Evolutionary conservation across 2,888 invertebrate genomes (phyloP).

Genomic region (Rotaria macrura): DNA sequence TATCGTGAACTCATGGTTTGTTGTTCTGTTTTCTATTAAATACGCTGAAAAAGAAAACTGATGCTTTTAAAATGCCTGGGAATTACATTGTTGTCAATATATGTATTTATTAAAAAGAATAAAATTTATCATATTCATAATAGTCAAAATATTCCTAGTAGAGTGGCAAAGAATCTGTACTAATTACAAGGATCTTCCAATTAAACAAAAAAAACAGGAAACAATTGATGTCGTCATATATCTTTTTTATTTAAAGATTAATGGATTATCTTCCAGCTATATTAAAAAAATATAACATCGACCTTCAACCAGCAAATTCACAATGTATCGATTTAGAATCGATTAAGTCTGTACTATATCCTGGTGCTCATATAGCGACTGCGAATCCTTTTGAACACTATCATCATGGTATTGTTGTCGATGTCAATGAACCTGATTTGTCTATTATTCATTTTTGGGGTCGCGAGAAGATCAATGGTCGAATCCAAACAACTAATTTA

Average conservation of each 20-base stretch:
- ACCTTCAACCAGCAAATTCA: background rate
- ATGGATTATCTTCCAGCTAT: background rate
- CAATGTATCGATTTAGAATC: background rate
- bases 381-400: background rate
- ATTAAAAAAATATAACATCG: background rate
- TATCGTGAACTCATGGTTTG: too few relatives aligned
- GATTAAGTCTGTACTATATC: background rate
- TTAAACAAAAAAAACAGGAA: too few relatives aligned
- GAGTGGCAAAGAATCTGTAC: too few relatives aligned
- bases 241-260: background rate
- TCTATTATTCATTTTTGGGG: slow-evolving; percentile 10
- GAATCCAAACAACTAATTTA: background rate
- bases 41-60: too few relatives aligned
- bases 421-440: background rate
- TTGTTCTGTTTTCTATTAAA: too few relatives aligned
- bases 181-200: too few relatives aligned
- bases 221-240: too few relatives aligned
- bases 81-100: too few relatives aligned
- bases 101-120: too few relatives aligned
- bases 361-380: background rate
- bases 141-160: too few relatives aligned
- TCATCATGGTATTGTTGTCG: background rate
- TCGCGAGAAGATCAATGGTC: background rate
- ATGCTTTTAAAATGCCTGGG: too few relatives aligned
- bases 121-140: too few relatives aligned